Percentiles rank a stretch among this genome's conserved stretches.
phyloP scores from a whole-genome alignment of 2,113 vertebrate species.

The Alaudala cheleensis region DNA sequence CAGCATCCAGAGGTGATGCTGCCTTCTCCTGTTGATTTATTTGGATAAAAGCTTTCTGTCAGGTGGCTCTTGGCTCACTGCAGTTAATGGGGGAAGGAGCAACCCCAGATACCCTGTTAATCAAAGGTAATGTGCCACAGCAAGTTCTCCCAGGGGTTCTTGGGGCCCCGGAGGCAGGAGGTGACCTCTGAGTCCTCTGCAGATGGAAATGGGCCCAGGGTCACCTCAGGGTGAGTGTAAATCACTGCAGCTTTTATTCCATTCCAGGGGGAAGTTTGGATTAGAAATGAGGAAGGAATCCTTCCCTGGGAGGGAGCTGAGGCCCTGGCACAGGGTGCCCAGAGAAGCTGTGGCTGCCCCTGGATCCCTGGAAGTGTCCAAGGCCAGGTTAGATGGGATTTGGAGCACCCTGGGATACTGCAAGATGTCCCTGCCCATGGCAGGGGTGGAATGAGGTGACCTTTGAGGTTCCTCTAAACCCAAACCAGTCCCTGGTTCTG shows the following conservation, averaged over 20 bases:
- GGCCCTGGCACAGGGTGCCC: background rate
- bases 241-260: background rate
- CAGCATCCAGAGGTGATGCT: background rate
- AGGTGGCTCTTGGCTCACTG: background rate
- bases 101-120: background rate
- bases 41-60: background rate
- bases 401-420: accelerated
- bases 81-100: background rate
- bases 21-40: background rate
- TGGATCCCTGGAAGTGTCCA: background rate
- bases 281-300: background rate
- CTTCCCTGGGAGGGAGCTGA: accelerated
- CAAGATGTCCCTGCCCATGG: background rate
- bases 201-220: background rate
- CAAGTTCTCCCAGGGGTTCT: background rate
- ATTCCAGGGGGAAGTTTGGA: background rate
- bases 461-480: background rate
- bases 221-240: background rate
- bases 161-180: background rate
- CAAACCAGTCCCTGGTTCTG: background rate
- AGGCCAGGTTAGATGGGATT: accelerated
- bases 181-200: background rate
- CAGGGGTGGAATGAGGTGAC: accelerated
- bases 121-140: background rate
- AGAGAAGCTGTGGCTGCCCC: background rate